These are phyloP conservation scores for Saccopteryx leptura DNA, from an alignment of 2,113 vertebrate species.

Conservation along the genomic window DNA sequence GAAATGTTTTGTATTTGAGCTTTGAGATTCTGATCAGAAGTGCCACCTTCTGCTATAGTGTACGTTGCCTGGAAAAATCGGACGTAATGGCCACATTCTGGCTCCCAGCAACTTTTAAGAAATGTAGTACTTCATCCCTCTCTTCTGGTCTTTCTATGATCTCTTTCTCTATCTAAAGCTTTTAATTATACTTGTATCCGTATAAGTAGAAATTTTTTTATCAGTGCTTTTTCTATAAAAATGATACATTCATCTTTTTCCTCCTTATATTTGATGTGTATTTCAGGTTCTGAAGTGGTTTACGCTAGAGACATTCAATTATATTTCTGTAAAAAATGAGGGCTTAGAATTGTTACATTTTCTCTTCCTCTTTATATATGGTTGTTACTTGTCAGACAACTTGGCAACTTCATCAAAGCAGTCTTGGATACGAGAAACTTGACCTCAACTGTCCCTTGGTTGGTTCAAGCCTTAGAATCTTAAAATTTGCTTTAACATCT, in stretches of 20 bases:
- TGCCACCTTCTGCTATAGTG: neutral
- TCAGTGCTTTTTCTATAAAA: slow-evolving; percentile 15
- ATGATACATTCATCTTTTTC: neutral
- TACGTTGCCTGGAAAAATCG: neutral
- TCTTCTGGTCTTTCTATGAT: neutral
- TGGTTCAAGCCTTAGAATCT: neutral
- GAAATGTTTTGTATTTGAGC: neutral
- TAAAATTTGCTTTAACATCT: slow-evolving; percentile 44
- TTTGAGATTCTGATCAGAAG: neutral
- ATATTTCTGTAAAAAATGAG: neutral
- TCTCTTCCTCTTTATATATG: neutral
- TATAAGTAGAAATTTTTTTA: neutral
- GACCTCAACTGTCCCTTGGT: neutral
- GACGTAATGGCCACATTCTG: neutral
- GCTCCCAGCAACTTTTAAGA: neutral
- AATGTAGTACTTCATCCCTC: neutral
- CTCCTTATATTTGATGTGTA: neutral
- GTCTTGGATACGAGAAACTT: neutral
- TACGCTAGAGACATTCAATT: neutral
- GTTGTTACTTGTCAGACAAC: neutral
- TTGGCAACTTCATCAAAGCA: slow-evolving; percentile 30
- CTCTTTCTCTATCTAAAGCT: neutral
- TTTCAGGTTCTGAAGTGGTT: slow-evolving; percentile 11
- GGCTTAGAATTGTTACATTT: neutral
- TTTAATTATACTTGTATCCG: neutral